Evolutionary conservation across 2,797 vertebrate species (phyloP), one percentile per base, ranked within the genome.

Genomic region (Microcaecilia unicolor): DNA sequence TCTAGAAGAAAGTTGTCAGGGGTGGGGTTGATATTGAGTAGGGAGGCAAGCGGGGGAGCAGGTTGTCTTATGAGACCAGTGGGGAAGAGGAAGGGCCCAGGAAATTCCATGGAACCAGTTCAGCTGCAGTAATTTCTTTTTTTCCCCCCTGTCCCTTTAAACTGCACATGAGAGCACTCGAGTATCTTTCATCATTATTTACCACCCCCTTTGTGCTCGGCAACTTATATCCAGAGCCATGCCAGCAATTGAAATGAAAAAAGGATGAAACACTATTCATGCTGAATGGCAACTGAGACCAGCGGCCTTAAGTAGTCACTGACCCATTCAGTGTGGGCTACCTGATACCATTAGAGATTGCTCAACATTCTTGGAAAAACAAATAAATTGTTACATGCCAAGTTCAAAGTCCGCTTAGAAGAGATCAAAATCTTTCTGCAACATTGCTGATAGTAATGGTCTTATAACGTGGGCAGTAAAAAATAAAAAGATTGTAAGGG

Each of bases 51-150:
- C n/a, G n/a, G 48, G 37, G 44, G 44, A 48, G 23, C 22, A 36
- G n/a, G n/a, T n/a, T n/a, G n/a, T n/a, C n/a, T n/a, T n/a, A 27
- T 26, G 28, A 41, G 44, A 14, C n/a, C n/a, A n/a, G n/a, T n/a
- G n/a, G n/a, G 43, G 61, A 72, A 67, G n/a, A n/a, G n/a, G n/a
- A n/a, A n/a, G n/a, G 48, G 64, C 64, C 63, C 55, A 25, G 57
- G 51, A 43, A 66, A 84, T 84, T 84, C 76, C 75, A 69, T 79
- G 82, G 66, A 67, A 78, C 70, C 78, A 81, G 70, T 72, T 83
- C 74, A 81, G 82, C 77, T 81, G 79, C 76, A 86, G 83, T 84
- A 81, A 86, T 84, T 81, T 80, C 79, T 74, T 81, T 83, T 83
- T 76, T 82, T n/a, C n/a, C 67, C 67, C 77, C 66, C 62, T 73